Evolutionary conservation across 2,888 invertebrate species (phyloP), one percentile per base, ranked within the genome.

Genomic region (Orthosia gothica): DNA sequence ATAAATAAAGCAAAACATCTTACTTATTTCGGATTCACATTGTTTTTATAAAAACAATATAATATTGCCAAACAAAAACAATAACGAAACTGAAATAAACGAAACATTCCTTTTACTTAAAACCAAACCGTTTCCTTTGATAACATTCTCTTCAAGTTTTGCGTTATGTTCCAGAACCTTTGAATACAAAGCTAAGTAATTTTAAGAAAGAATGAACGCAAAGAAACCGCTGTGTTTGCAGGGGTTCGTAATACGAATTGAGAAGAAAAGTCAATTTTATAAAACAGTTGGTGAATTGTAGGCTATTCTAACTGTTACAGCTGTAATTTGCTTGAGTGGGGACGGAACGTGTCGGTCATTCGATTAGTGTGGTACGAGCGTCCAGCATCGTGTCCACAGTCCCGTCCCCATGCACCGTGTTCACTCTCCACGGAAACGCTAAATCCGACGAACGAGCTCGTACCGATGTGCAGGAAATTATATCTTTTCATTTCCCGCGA

Each of bases 291-390:
- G 75, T 59, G 67, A 84, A 75, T 73, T 76, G 72, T 74, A 70
- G 75, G 79, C 85, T 85, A 82, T 86, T 87, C 84, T 78, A 81
- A 84, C 81, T 84, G 88, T 88, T 88, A 89, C 87, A 86, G 87
- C 82, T 83, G 89, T 88, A 89, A 91, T 91, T 91, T 88, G 87
- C 87, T 89, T 84, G 87, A 88, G 88, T 89, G 89, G 85, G 87
- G 81, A 84, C 77, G 81, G 83, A 77, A 88, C 85, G 82, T 82
- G 87, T 78, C 83, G 86, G 81, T 88, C 84, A 89, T 88, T 89
- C 85, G 88, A 89, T 89, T 89, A 89, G 88, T 84, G 82, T 79
- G 74, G 81, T 49, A 20, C 54, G 70, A 32, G 32, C 47, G 59
- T 61, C 45, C 26, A 49, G 77, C 76, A 54, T 68, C 67, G 58